These are phyloP conservation scores for Ophion ventricosus DNA, from an alignment of 2,888 invertebrate species.

Conservation along the genomic window DNA sequence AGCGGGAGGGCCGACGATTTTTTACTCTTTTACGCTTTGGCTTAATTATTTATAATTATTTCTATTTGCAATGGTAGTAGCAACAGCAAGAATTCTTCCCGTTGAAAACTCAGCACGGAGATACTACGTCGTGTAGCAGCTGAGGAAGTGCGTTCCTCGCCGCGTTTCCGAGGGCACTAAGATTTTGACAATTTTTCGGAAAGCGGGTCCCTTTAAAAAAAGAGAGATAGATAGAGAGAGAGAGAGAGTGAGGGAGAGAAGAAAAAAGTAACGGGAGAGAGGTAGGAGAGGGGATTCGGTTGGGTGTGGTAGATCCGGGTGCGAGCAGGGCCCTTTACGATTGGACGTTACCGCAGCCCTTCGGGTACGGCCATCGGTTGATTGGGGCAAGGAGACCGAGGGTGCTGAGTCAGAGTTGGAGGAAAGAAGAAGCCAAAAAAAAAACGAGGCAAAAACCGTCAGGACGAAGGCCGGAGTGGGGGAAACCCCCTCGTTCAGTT, in stretches of 20 bases:
- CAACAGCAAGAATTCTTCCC: neutral
- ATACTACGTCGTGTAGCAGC: constrained; percentile 7
- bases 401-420: constrained; percentile 45
- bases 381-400: constrained; percentile 59
- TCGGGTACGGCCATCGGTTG: constrained; percentile 58
- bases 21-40: no score
- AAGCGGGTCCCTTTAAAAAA: constrained; percentile 65
- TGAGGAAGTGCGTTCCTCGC: constrained; percentile 42
- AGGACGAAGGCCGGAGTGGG: constrained; percentile 57
- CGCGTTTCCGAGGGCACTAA: constrained; percentile 65
- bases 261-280: constrained; percentile 1
- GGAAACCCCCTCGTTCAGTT: constrained; percentile 70
- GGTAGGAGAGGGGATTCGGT: constrained; percentile 57
- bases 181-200: constrained; percentile 73
- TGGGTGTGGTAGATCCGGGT: constrained; percentile 17
- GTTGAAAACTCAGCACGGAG: neutral
- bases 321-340: constrained; percentile 46
- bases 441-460: constrained; percentile 55
- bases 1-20: no score
- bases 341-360: constrained; percentile 67
- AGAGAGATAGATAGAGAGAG: neutral
- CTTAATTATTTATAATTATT: no score
- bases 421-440: constrained; percentile 52
- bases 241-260: neutral
- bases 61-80: neutral